These are phyloP conservation scores for Chirona hameri DNA, from an alignment of 2,888 invertebrate genomes.

Conservation along the genomic window DNA sequence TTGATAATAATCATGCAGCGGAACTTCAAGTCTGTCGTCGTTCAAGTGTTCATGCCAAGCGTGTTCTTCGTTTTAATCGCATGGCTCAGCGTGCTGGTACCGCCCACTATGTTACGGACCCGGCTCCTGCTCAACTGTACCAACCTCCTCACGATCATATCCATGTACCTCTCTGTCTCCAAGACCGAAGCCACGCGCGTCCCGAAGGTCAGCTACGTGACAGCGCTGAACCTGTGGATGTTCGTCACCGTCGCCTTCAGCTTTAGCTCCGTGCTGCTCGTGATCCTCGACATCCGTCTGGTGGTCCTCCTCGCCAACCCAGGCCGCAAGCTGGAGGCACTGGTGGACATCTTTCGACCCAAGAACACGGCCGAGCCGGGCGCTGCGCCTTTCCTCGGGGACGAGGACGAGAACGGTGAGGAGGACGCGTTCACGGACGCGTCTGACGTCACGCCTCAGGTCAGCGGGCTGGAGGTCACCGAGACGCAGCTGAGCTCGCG, in stretches of 20 bases:
- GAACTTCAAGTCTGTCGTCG: not conserved
- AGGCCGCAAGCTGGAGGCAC: not conserved
- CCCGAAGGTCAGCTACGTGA: slow-evolving; percentile 3
- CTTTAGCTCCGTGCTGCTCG: slow-evolving; percentile 14
- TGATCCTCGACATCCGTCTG: not conserved
- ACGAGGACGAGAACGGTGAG: not conserved
- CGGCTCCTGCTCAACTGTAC: slow-evolving; percentile 1
- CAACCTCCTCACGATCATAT: slow-evolving; percentile 10
- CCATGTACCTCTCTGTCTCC: not conserved
- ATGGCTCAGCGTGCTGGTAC: slow-evolving; percentile 2
- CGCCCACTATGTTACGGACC: slow-evolving; percentile 3
- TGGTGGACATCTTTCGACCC: not conserved
- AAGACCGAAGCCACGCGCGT: not conserved
- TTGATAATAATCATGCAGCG: not conserved
- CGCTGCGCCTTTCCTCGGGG: too few relatives aligned
- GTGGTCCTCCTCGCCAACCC: not conserved
- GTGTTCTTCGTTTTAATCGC: not conserved
- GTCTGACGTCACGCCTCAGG: not conserved
- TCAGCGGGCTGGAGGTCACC: not conserved
- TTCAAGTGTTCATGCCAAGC: not conserved
- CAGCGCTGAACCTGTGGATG: slow-evolving; percentile 22
- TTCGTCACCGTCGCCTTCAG: slow-evolving; percentile 1
- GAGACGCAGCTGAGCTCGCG: not conserved
- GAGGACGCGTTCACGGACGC: not conserved
- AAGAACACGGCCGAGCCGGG: not conserved